Evolutionary conservation across 1,140 invertebrate genomes (phyloP), one percentile per base, ranked within the genome.

Genomic region (Drosophila pachea): DNA sequence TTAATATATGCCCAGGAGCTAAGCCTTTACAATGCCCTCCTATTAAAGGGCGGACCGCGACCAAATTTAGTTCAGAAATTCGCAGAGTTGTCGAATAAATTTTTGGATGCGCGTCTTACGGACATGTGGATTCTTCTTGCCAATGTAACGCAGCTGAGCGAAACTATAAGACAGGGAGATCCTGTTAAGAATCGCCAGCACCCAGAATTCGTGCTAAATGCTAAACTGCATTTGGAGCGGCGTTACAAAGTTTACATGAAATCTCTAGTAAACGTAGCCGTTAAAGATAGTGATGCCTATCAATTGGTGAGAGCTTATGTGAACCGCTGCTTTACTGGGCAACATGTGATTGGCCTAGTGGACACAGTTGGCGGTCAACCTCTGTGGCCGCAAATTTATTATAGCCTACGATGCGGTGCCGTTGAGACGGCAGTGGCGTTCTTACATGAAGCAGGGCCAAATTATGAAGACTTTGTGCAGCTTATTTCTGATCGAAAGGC

Each of bases 341-440:
- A 91, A 14, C 88, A 89, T 54, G 88, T 89, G 60, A 88, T 90
- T 32, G 94, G 94, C 2, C 88, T 96, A 82, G 95, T 97, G 86
- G 93, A 94, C 4, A 86, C 96, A 2, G 95, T 96, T 40, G 95
- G 96, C 14, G 92, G 91, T 7, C 93, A 93, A 68, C 97, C 97
- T 1, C 91, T 98, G 4, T 89, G 88, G 88, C 95, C 97, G 0
- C 91, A 98, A 84, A 93, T 98, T 4, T 99, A 97, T 89, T 97
- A 97, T 89, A 97, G 96, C 76, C 90, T 99, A 60, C 91, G 97
- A 48, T 95, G 95, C 89, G 97, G 97, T 0, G 95, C 97, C 88
- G 90, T 95, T 5, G 92, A 93, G 73, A 95, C 96, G 5, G 97
- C 97, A 0, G 88, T 97, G 7, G 91, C 94, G 61, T 95, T 94